phyloP scores from a whole-genome alignment of 2,797 vertebrate species.

The Neopelma chrysocephalum region DNA sequence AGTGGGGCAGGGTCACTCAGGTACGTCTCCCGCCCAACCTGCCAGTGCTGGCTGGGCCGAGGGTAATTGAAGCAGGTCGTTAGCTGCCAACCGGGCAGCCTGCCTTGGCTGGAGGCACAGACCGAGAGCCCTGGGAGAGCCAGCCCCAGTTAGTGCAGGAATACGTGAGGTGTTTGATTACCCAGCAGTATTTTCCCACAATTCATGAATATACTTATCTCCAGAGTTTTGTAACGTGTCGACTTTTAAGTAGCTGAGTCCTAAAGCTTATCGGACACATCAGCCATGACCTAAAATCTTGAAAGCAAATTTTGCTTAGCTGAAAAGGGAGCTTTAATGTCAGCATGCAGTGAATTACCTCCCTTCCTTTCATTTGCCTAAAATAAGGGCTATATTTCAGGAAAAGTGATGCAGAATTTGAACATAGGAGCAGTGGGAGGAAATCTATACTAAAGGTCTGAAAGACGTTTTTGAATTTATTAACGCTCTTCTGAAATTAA shows the following conservation, averaged over 20 bases:
- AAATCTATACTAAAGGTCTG: not conserved
- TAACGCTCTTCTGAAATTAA: not conserved
- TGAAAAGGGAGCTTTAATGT: slow-evolving; percentile 9
- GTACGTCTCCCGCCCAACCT: not conserved
- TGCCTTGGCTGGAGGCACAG: not conserved
- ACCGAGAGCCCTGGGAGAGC: not conserved
- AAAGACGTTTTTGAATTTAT: not conserved
- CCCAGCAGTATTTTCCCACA: not conserved
- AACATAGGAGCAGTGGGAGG: not conserved
- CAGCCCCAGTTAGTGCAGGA: not conserved
- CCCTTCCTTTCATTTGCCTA: not conserved
- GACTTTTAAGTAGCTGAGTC: slow-evolving; percentile 19
- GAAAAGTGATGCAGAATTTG: not conserved
- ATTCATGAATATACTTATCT: not conserved
- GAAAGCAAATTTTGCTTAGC: not conserved
- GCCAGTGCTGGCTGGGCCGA: not conserved
- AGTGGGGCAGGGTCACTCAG: not conserved
- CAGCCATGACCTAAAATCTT: slow-evolving; percentile 22
- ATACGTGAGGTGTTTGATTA: not conserved
- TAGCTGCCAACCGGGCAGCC: not conserved
- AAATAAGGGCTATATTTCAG: slow-evolving; percentile 26
- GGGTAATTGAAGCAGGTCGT: not conserved
- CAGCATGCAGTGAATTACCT: not conserved
- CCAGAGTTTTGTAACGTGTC: not conserved
- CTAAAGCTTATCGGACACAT: slow-evolving; percentile 26